phyloP scores from a whole-genome alignment of 2,888 invertebrate species.

The Dynastes maya region DNA sequence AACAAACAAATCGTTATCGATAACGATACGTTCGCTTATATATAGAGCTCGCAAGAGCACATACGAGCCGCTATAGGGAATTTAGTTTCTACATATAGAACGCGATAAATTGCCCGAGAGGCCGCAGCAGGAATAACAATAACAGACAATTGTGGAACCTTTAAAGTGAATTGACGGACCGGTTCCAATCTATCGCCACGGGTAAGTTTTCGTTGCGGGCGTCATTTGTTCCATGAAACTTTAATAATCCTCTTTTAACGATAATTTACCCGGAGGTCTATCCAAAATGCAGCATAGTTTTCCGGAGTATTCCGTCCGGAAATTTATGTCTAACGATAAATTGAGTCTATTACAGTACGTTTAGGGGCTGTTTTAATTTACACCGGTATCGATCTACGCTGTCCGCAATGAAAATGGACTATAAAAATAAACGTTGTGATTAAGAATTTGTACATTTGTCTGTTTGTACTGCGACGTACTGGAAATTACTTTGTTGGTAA shows the following conservation, averaged over 20 bases:
- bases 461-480: too few species aligned
- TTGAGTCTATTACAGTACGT: not conserved
- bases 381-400: too few species aligned
- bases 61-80: too few species aligned
- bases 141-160: not conserved
- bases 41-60: too few species aligned
- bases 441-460: too few species aligned
- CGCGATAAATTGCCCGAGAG: too few species aligned
- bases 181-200: conserved; percentile 10
- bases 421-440: too few species aligned
- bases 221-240: conserved; percentile 30
- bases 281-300: conserved; percentile 29
- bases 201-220: conserved; percentile 7
- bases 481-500: too few species aligned
- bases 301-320: not conserved
- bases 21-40: too few species aligned
- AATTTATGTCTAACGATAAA: conserved; percentile 8
- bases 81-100: too few species aligned
- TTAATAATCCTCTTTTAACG: conserved; percentile 34
- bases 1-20: too few species aligned
- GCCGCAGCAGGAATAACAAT: not conserved
- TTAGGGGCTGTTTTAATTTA: not conserved
- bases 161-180: not conserved
- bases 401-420: too few species aligned
- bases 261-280: conserved; percentile 13